Conservation (phyloP, 2,113 vertebrate genomes). For the Pterophyllum scalare region DNA sequence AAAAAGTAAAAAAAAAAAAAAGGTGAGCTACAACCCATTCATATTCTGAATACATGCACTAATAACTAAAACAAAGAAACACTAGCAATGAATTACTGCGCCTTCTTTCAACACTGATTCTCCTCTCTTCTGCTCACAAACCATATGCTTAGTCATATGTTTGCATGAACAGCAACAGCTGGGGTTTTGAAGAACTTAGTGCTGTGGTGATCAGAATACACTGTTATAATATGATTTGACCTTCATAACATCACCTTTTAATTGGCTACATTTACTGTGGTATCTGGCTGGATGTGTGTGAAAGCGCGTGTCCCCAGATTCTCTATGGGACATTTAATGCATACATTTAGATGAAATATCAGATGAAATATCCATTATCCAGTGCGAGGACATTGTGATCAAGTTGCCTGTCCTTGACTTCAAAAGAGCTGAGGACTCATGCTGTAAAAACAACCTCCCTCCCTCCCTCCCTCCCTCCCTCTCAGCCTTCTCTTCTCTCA, state of each 20-base stretch:
- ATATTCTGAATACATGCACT: neutral
- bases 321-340: conserved; percentile 25
- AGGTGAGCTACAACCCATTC: neutral
- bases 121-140: conserved; percentile 3
- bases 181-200: conserved; percentile 39
- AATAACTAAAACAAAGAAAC: neutral
- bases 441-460: conserved; percentile 6
- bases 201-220: conserved; percentile 40
- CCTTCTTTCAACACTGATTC: neutral
- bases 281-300: conserved; percentile 27
- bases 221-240: conserved; percentile 44
- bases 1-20: neutral
- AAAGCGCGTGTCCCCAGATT: conserved; percentile 13
- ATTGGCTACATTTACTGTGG: conserved; percentile 47
- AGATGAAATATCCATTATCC: conserved; percentile 52
- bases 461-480: neutral
- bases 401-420: conserved; percentile 54
- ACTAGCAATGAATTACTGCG: neutral
- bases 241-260: conserved; percentile 46
- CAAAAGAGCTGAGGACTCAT: neutral
- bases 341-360: conserved; percentile 48
- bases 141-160: neutral
- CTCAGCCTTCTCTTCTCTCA: neutral
- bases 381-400: conserved; percentile 28
- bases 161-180: conserved; percentile 42